phyloP scores from a whole-genome alignment of 2,113 vertebrate genomes.

The Baryphthengus martii region DNA sequence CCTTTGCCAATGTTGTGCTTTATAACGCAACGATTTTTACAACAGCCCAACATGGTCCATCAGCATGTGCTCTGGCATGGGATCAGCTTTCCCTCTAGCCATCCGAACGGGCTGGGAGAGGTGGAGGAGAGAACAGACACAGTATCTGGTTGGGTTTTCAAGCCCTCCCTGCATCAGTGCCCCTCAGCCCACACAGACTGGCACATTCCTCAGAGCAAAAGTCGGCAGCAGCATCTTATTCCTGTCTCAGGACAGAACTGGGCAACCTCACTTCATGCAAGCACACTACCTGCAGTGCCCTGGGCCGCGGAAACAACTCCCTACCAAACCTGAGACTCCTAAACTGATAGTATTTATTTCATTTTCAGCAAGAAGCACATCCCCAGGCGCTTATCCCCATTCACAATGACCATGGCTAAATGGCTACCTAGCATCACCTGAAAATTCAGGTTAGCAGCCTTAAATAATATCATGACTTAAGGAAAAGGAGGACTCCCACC shows the following conservation, averaged over 20 bases:
- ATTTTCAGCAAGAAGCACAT: neutral
- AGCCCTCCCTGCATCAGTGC: neutral
- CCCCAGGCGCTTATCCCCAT: rapidly evolving
- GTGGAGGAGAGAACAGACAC: neutral
- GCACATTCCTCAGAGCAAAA: neutral
- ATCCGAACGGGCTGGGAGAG: neutral
- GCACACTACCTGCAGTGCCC: rapidly evolving
- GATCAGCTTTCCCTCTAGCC: neutral
- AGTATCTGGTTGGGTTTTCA: neutral
- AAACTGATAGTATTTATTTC: rapidly evolving
- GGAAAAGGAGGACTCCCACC: neutral
- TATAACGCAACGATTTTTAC: neutral
- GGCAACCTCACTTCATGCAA: neutral
- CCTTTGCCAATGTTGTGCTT: constrained; percentile 42
- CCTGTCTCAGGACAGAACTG: neutral
- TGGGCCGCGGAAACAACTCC: neutral
- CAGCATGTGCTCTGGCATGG: constrained; percentile 25
- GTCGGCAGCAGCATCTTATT: rapidly evolving
- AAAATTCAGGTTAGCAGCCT: neutral
- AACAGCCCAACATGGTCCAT: constrained; percentile 32
- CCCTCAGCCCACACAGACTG: neutral
- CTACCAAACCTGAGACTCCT: neutral
- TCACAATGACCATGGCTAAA: rapidly evolving
- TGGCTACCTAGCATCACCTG: neutral
- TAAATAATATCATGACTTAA: neutral